Evolutionary conservation across 1,140 invertebrate species (phyloP).

Genomic region (Meloidogyne exigua): DNA sequence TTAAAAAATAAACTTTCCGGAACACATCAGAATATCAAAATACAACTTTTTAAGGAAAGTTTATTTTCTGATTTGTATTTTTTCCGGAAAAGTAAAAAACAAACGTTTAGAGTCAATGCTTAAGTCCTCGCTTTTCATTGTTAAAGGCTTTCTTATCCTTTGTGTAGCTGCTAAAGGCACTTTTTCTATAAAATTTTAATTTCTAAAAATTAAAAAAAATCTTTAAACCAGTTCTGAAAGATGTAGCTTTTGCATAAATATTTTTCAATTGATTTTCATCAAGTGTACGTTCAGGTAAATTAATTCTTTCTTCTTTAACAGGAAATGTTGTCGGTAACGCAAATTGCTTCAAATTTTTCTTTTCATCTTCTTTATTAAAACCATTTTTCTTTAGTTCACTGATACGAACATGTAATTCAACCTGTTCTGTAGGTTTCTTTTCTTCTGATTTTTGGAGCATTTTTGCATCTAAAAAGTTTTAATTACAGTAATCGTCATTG

Average conservation of each 20-base stretch:
- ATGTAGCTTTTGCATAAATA: conserved; percentile 21
- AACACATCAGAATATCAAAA: too few species aligned
- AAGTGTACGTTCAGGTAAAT: background rate
- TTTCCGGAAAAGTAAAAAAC: background rate
- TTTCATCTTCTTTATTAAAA: background rate
- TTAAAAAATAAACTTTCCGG: too few species aligned
- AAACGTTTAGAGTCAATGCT: background rate
- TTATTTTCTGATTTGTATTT: too few species aligned
- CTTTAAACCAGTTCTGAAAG: conserved; percentile 1
- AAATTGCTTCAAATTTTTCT: background rate
- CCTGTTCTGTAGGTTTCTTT: background rate
- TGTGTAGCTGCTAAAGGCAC: background rate
- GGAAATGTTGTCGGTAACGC: background rate
- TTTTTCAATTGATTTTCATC: background rate
- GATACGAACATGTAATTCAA: conserved; percentile 26
- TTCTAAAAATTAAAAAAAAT: background rate
- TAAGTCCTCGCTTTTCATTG: background rate
- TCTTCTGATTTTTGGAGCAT: background rate
- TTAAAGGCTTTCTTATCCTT: background rate
- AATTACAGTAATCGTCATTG: too few species aligned
- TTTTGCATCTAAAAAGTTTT: too few species aligned
- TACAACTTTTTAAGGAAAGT: too few species aligned
- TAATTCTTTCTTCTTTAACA: background rate
- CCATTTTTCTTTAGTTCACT: conserved; percentile 2
- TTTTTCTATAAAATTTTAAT: background rate